A percentile compares a stretch with the other conserved stretches of the same genome.
Evolutionary conservation across 2,797 vertebrate species (phyloP).

Genomic region (Enteromius unitaeniatus): DNA sequence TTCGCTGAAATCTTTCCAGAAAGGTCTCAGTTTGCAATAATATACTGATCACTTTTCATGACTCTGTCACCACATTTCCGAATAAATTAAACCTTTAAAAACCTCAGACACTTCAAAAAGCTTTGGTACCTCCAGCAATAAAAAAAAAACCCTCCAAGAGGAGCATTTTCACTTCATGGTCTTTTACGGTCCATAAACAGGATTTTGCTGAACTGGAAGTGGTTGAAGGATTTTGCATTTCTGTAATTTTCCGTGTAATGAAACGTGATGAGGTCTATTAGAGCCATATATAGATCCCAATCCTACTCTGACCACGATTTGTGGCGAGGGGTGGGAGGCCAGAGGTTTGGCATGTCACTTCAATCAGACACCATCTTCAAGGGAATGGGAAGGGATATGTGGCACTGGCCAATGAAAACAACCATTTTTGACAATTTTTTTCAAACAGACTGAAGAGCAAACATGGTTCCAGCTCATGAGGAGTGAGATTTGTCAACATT

Average conservation of each 20-base stretch:
- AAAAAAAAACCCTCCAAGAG: conserved; percentile 4
- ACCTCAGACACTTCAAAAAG: conserved; percentile 41
- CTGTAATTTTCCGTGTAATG: conserved; percentile 64
- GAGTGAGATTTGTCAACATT: conserved; percentile 34
- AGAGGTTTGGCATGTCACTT: conserved; percentile 67
- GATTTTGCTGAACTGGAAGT: conserved; percentile 59
- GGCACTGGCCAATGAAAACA: conserved; percentile 38
- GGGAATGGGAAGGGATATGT: conserved; percentile 32
- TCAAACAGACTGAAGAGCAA: conserved; percentile 33
- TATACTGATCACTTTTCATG: conserved; percentile 19
- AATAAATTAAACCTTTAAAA: conserved; percentile 40
- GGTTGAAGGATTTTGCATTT: conserved; percentile 61
- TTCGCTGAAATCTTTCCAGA: not conserved
- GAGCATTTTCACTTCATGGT: conserved; percentile 57
- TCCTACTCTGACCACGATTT: conserved; percentile 57
- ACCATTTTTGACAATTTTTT: conserved; percentile 40
- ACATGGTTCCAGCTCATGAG: conserved; percentile 32
- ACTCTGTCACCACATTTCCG: conserved; percentile 31
- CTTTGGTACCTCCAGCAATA: conserved; percentile 36
- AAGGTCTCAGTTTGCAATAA: conserved; percentile 1
- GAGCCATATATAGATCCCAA: conserved; percentile 61
- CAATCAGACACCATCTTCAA: conserved; percentile 61
- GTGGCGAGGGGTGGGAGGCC: conserved; percentile 26
- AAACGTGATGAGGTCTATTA: conserved; percentile 59
- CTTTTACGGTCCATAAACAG: conserved; percentile 56